Conservation (phyloP, 2,797 vertebrate species). For the Melanotaenia maccullochi region DNA sequence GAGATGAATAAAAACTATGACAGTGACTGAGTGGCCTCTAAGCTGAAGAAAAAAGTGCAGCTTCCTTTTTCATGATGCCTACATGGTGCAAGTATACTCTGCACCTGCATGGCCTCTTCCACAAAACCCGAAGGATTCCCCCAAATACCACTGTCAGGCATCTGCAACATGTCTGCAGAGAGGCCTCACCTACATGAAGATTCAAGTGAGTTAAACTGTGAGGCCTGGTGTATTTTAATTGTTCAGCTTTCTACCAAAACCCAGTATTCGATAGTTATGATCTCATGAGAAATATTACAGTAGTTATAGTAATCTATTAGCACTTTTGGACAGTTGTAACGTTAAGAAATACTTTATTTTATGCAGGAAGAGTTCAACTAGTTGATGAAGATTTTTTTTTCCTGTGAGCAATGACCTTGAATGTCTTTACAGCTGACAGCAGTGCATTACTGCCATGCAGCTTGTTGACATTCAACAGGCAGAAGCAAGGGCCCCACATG, state of each 20-base stretch:
- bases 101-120: constrained; percentile 67
- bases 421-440: constrained; percentile 70
- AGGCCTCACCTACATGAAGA: constrained; percentile 25
- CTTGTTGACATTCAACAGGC: constrained; percentile 85
- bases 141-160: constrained; percentile 58
- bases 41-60: constrained; percentile 40
- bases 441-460: constrained; percentile 69
- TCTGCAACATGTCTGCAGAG: constrained; percentile 55
- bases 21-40: constrained; percentile 9
- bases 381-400: constrained; percentile 41
- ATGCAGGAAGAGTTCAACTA: constrained; percentile 42
- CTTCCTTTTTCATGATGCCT: constrained; percentile 27
- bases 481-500: constrained; percentile 81
- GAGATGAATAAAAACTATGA: constrained; percentile 31
- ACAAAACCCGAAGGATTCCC: constrained; percentile 66
- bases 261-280: constrained; percentile 20
- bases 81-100: constrained; percentile 37
- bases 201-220: constrained; percentile 35
- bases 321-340: constrained; percentile 39
- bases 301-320: constrained; percentile 41
- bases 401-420: constrained; percentile 75
- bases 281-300: constrained; percentile 29
- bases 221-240: constrained; percentile 28
- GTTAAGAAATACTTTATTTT: constrained; percentile 26
- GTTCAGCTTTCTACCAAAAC: constrained; percentile 34